These are phyloP conservation scores for Chitala chitala DNA, from an alignment of 2,113 vertebrate genomes.

Conservation along the genomic window DNA sequence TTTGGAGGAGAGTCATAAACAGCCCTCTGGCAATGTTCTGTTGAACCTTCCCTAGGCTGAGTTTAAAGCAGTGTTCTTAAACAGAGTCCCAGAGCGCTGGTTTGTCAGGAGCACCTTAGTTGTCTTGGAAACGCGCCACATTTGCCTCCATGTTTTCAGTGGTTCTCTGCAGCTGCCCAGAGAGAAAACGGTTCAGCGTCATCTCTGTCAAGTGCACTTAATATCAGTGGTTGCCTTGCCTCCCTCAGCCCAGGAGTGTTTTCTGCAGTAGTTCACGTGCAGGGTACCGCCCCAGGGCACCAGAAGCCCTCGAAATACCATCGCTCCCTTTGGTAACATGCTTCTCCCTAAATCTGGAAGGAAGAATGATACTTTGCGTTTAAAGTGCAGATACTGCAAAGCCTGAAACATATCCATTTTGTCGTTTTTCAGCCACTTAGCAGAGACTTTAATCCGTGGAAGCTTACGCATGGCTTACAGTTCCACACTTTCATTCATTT, in stretches of 20 bases:
- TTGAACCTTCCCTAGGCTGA: neutral
- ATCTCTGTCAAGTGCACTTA: neutral
- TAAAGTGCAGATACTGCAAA: neutral
- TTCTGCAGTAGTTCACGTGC: neutral
- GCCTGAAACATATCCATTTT: neutral
- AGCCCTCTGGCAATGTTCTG: neutral
- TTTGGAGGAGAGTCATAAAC: constrained; percentile 6
- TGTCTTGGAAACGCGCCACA: neutral
- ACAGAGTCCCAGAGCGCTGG: neutral
- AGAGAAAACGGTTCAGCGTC: neutral
- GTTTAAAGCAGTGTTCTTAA: constrained; percentile 2
- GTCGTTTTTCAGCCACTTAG: neutral
- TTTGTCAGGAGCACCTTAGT: neutral
- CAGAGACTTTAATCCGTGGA: neutral
- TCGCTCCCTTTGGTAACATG: neutral
- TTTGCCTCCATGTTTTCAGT: neutral
- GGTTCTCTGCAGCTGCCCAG: neutral
- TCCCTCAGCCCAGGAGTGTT: neutral
- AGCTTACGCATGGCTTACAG: no score
- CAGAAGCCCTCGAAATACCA: neutral
- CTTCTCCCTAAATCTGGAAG: neutral
- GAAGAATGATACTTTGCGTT: neutral
- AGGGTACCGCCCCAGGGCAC: neutral
- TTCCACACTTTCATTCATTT: neutral
- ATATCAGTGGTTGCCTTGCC: no score